A percentile compares a stretch with the other conserved stretches of the same genome.
These are phyloP conservation scores for Cyanistes caeruleus DNA, from an alignment of 2,113 vertebrate genomes.

Conservation along the genomic window DNA sequence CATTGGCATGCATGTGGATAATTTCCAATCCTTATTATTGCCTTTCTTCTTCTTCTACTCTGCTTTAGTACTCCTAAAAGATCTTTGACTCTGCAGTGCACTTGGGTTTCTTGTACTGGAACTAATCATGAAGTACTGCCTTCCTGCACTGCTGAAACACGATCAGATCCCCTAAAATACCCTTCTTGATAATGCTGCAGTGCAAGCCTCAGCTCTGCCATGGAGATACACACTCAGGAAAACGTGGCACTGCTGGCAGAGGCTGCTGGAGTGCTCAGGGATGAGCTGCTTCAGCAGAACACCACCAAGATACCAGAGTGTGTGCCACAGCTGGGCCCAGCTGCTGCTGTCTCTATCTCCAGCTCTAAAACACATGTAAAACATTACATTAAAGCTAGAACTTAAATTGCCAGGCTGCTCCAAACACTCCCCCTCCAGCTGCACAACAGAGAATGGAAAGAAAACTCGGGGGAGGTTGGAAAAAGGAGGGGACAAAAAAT, in stretches of 20 bases:
- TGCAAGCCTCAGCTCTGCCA: not conserved
- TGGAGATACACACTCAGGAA: not conserved
- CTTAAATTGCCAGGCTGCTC: not conserved
- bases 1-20: not conserved
- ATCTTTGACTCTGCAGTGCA: not conserved
- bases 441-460: not conserved
- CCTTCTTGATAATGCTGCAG: not conserved
- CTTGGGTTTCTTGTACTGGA: not conserved
- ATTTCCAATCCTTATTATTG: not conserved
- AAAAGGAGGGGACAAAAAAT: not conserved
- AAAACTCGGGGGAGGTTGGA: not conserved
- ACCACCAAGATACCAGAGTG: not conserved
- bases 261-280: not conserved
- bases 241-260: not conserved
- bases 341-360: constrained; percentile 4
- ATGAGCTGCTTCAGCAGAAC: not conserved
- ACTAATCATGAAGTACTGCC: not conserved
- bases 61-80: not conserved
- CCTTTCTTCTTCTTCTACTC: not conserved
- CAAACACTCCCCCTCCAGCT: not conserved
- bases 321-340: not conserved
- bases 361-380: constrained; percentile 19
- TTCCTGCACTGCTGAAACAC: not conserved
- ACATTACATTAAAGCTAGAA: constrained; percentile 34
- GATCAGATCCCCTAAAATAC: not conserved